Evolutionary conservation across 1,140 invertebrate species (phyloP).

Genomic region (Ephestia elutella): DNA sequence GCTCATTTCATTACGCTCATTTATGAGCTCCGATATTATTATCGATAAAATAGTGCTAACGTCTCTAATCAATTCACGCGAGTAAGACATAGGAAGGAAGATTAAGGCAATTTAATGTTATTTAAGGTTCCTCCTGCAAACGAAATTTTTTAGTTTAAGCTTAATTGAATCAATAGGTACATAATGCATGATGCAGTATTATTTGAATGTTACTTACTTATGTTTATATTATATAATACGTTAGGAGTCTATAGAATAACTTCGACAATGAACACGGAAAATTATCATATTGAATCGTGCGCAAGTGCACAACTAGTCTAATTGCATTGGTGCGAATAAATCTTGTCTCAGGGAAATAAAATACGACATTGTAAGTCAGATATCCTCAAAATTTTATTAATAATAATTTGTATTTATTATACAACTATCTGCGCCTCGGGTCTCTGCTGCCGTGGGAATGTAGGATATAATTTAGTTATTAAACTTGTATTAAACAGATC

Average conservation of each 20-base stretch:
- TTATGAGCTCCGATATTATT: slow-evolving; percentile 12
- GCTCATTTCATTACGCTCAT: slow-evolving; percentile 19
- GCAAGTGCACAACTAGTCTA: slow-evolving; percentile 1
- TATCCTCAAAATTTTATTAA: not conserved
- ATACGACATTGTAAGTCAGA: not conserved
- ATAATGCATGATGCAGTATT: too few species aligned
- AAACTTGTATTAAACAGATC: too few species aligned
- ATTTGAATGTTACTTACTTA: too few species aligned
- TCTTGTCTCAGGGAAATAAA: not conserved
- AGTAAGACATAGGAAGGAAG: not conserved
- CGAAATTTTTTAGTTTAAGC: not conserved
- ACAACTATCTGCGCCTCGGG: too few species aligned
- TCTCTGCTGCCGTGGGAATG: too few species aligned
- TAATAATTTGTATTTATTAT: too few species aligned
- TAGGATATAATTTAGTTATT: too few species aligned
- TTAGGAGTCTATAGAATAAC: not conserved
- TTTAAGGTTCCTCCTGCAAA: not conserved
- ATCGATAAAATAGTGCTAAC: slow-evolving; percentile 1
- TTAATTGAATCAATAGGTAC: too few species aligned
- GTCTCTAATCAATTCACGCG: not conserved
- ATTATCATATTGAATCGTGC: not conserved
- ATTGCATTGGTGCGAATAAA: not conserved
- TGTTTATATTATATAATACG: too few species aligned
- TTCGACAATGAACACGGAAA: not conserved
- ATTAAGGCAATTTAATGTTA: not conserved